Conservation (phyloP, 1,140 invertebrate species). For the Vanessa atalanta region DNA sequence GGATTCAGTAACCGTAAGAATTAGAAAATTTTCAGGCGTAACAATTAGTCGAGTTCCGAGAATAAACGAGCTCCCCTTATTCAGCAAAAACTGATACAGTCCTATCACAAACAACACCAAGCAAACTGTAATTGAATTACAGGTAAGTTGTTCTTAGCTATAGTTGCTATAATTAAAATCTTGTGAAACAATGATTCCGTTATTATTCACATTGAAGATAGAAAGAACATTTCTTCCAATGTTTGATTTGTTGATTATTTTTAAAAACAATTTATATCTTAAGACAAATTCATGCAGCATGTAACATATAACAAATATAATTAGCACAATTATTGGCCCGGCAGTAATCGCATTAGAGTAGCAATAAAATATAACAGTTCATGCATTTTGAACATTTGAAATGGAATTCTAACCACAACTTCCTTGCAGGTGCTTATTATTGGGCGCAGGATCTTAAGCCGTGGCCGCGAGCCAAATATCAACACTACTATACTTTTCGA, state of each 20-base stretch:
- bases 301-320: background rate
- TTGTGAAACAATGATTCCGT: background rate
- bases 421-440: conserved; percentile 58
- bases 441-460: conserved; percentile 38
- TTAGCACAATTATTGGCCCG: conserved; percentile 15
- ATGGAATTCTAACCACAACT: conserved; percentile 36
- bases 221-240: background rate
- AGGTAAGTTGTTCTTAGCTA: conserved; percentile 16
- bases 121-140: conserved; percentile 32
- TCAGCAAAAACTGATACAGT: conserved; percentile 38
- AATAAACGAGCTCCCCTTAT: conserved; percentile 37
- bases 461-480: conserved; percentile 56
- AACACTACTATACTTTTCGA: conserved; percentile 36
- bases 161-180: conserved; percentile 8
- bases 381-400: conserved; percentile 41
- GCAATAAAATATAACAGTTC: conserved; percentile 37
- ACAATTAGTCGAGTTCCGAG: conserved; percentile 40
- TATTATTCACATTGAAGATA: background rate
- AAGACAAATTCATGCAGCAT: background rate
- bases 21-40: conserved; percentile 9
- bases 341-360: conserved; percentile 29
- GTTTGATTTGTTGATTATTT: background rate
- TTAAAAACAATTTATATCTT: background rate
- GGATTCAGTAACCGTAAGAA: background rate
- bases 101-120: conserved; percentile 28